phyloP scores from a whole-genome alignment of 2,797 vertebrate genomes.

The Sebastes variabilis region DNA sequence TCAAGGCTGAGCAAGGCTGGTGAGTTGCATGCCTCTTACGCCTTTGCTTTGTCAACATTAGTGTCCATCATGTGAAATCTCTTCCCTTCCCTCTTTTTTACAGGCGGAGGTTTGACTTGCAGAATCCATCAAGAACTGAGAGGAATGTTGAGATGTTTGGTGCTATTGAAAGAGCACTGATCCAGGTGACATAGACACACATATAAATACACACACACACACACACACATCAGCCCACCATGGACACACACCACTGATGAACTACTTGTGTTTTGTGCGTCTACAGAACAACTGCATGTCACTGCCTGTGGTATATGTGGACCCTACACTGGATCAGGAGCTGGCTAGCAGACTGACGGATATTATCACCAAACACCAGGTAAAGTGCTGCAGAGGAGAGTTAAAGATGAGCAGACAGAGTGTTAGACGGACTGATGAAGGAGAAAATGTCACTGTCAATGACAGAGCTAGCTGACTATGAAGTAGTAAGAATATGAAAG shows the following conservation, averaged over 20 bases:
- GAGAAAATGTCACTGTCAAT: background rate
- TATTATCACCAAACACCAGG: conserved; percentile 93
- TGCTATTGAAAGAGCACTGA: conserved; percentile 90
- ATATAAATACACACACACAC: background rate
- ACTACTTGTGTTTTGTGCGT: conserved; percentile 26
- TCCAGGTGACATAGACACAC: conserved; percentile 84
- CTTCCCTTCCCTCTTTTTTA: conserved; percentile 2
- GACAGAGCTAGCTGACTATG: background rate
- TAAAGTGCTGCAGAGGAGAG: conserved; percentile 52
- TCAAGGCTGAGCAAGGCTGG: conserved; percentile 98
- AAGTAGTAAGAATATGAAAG: background rate
- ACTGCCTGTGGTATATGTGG: conserved; percentile 92
- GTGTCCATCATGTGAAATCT: background rate
- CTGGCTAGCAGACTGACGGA: conserved; percentile 88
- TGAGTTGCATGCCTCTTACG: conserved; percentile 72
- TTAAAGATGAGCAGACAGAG: background rate
- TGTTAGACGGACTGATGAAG: background rate
- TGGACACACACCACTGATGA: background rate
- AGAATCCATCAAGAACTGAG: conserved; percentile 95
- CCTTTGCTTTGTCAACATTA: background rate
- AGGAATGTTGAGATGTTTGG: conserved; percentile 97
- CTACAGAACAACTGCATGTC: conserved; percentile 91
- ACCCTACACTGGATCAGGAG: conserved; percentile 90
- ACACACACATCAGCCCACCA: background rate
- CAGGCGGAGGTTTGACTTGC: conserved; percentile 96